Evolutionary conservation across 2,888 invertebrate species (phyloP), one percentile per base, ranked within the genome.

Genomic region (Tenthredo livida): DNA sequence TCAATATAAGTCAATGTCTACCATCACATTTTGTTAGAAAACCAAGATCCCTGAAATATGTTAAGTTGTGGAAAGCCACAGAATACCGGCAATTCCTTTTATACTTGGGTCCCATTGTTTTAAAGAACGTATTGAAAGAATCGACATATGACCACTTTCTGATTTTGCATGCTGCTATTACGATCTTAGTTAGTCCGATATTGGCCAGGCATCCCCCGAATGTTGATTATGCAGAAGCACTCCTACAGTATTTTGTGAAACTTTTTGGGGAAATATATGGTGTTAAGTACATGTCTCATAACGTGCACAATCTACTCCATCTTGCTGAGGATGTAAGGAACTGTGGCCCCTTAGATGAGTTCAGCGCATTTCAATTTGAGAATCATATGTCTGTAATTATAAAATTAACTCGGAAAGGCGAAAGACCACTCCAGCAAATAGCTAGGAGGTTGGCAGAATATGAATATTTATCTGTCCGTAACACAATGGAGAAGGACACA

Each of bases 11-110:
- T 15, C 21, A 70, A 12, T 12, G 25, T 67, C 43, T 85, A 15
- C 86, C 86, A 65, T 54, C 43, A 70, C 90, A 91, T 85, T 91
- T 91, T 87, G 86, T 85, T 5, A 83, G 90, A 47, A 89, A 88
- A 85, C 89, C 89, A 10, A 86, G 91, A 70, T 72, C 88, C 6
- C 73, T 91, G 9, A 80, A 29, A 84, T 87, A 90, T 58, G 65
- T 89, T 15, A 89, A 89, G 9, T 85, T 88, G n/a, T 91, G 89
- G 89, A 91, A 91, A 84, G 91, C 90, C 15, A 89, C 89, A 9
- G 90, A 91, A 86, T 90, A 88, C 61, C 61, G 90, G 15, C 87
- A 88, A 47, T 88, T 91, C 86, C 72, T 91, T 7, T 75, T 90
- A 37, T 90, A 90, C 77, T 86, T 87, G 37, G 90, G 90, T 17